Conservation (phyloP, 1,140 invertebrate species). For the Mya arenaria region DNA sequence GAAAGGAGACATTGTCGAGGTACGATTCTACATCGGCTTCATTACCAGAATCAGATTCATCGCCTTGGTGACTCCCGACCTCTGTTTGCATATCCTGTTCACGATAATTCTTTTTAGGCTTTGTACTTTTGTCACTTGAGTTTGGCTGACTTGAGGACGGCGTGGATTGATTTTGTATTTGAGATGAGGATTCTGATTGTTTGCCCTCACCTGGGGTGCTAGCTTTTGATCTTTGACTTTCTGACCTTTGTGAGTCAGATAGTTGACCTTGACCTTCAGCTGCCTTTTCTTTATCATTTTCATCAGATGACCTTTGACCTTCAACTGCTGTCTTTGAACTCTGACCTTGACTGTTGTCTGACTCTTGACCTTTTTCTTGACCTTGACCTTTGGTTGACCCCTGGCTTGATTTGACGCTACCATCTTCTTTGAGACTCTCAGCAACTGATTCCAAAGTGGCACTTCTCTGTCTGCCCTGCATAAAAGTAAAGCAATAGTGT, state of each 20-base stretch:
- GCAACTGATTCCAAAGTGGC: conserved; percentile 28
- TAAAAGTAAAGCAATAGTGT: background rate
- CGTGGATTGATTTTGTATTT: conserved; percentile 15
- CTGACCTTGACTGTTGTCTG: background rate
- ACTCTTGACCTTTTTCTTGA: conserved; percentile 17
- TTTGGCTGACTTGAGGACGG: conserved; percentile 1
- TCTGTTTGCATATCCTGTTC: conserved; percentile 70
- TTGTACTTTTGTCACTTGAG: background rate
- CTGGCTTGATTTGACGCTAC: conserved; percentile 19
- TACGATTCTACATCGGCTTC: conserved; percentile 71
- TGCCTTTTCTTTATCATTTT: background rate
- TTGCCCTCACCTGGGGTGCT: background rate
- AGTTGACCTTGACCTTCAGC: background rate
- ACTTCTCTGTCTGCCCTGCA: conserved; percentile 27
- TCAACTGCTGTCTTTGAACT: background rate
- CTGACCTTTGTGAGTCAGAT: background rate
- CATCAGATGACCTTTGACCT: background rate
- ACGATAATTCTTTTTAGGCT: conserved; percentile 7
- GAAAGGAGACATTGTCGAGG: conserved; percentile 65
- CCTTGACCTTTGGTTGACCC: conserved; percentile 34
- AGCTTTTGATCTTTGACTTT: background rate
- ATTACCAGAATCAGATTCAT: conserved; percentile 64
- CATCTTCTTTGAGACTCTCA: conserved; percentile 17
- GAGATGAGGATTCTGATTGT: background rate
- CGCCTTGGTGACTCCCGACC: conserved; percentile 62